Conservation (phyloP, 37 sponge, comb jelly and placozoan genomes). For the Amphimedon queenslandica region DNA sequence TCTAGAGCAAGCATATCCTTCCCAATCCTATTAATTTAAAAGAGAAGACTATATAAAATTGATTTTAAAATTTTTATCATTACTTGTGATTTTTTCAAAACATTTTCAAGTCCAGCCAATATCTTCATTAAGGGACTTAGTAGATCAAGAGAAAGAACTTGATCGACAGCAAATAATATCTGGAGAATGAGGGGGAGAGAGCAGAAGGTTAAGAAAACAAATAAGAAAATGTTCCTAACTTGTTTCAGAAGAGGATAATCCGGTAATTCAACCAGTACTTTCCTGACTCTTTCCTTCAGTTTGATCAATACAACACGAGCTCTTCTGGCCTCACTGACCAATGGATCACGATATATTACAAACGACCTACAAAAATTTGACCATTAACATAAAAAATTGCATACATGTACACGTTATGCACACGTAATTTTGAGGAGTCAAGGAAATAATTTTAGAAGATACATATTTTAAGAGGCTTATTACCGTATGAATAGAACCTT, state of each 20-base stretch:
- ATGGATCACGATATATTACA: conserved; percentile 71
- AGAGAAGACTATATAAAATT: not conserved
- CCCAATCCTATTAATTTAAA: conserved; percentile 74
- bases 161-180: conserved; percentile 41
- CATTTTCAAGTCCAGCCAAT: conserved; percentile 72
- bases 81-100: conserved; percentile 85
- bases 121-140: conserved; percentile 82
- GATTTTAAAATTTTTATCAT: not conserved
- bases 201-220: not conserved
- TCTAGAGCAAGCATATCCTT: conserved; percentile 65
- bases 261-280: conserved; percentile 76
- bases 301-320: conserved; percentile 19
- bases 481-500: too few relatives aligned
- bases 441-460: too few relatives aligned
- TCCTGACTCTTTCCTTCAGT: conserved; percentile 8
- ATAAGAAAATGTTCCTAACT: too few relatives aligned
- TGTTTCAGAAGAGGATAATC: conserved; percentile 82
- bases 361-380: too few relatives aligned
- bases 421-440: too few relatives aligned
- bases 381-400: too few relatives aligned
- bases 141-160: conserved; percentile 50
- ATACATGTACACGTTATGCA: too few relatives aligned
- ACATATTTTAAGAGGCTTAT: too few relatives aligned
- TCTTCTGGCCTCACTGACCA: conserved; percentile 17
- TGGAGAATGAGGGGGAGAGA: conserved; percentile 2